Conservation (phyloP, 1,140 invertebrate species). For the Tribolium madens region DNA sequence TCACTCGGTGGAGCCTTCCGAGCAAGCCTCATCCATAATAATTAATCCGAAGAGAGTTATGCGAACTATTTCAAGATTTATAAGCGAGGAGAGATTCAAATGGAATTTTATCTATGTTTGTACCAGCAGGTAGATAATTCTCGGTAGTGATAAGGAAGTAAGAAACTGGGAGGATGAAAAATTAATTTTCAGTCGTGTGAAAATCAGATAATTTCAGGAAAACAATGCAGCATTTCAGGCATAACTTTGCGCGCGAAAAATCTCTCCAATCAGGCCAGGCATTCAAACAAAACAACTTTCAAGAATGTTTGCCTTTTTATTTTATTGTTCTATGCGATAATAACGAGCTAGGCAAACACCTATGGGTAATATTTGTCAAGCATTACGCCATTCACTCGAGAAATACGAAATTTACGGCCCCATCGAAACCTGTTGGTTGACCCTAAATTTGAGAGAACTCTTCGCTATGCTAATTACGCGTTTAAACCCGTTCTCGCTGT, state of each 20-base stretch:
- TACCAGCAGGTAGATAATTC: background rate
- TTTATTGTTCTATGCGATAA: slow-evolving; percentile 16
- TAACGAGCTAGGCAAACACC: slow-evolving; percentile 27
- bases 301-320: slow-evolving; percentile 16
- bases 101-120: background rate
- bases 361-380: slow-evolving; percentile 17
- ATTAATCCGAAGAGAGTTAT: slow-evolving; percentile 11
- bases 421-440: slow-evolving; percentile 7
- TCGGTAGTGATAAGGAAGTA: background rate
- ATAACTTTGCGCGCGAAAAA: background rate
- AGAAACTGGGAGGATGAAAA: too few species aligned
- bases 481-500: background rate
- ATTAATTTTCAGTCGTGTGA: background rate
- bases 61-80: slow-evolving; percentile 2
- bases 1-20: background rate
- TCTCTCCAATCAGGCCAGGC: background rate
- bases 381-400: background rate
- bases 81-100: background rate
- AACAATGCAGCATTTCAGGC: background rate
- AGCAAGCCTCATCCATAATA: slow-evolving; percentile 7
- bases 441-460: slow-evolving; percentile 14
- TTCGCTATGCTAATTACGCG: slow-evolving; percentile 1
- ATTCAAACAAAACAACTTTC: slow-evolving; percentile 15
- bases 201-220: background rate
- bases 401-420: slow-evolving; percentile 5